Conservation (phyloP, 2,113 vertebrate genomes). For the Chlamydotis undulata region DNA sequence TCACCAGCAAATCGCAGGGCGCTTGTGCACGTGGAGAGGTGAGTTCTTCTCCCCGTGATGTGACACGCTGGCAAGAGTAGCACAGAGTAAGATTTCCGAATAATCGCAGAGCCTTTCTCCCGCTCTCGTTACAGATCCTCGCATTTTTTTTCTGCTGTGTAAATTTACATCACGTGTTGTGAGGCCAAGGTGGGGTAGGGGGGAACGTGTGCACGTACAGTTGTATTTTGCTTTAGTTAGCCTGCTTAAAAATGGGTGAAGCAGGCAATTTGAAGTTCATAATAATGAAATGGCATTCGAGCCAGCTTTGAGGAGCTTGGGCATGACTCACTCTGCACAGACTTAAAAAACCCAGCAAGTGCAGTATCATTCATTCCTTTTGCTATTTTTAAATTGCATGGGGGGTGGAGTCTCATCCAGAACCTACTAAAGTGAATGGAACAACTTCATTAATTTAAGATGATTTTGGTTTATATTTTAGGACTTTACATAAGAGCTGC, state of each 20-base stretch:
- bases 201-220: background rate
- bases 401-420: background rate
- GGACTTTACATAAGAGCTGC: background rate
- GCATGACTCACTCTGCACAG: background rate
- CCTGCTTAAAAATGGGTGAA: background rate
- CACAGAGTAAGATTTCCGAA: rapidly evolving
- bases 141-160: background rate
- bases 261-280: background rate
- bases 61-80: rapidly evolving
- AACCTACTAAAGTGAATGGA: background rate
- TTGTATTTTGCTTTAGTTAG: background rate
- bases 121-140: background rate
- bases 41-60: background rate
- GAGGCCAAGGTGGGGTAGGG: rapidly evolving
- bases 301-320: background rate
- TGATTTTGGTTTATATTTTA: background rate
- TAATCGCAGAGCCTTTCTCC: background rate
- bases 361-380: background rate
- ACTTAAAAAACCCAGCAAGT: background rate
- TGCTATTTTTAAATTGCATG: background rate
- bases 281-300: background rate
- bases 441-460: background rate
- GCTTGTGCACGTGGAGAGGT: rapidly evolving
- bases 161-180: rapidly evolving
- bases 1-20: background rate